A percentile compares a stretch with the other conserved stretches of the same genome.
phyloP scores from a whole-genome alignment of 2,113 vertebrate genomes.

The Numenius arquata region DNA sequence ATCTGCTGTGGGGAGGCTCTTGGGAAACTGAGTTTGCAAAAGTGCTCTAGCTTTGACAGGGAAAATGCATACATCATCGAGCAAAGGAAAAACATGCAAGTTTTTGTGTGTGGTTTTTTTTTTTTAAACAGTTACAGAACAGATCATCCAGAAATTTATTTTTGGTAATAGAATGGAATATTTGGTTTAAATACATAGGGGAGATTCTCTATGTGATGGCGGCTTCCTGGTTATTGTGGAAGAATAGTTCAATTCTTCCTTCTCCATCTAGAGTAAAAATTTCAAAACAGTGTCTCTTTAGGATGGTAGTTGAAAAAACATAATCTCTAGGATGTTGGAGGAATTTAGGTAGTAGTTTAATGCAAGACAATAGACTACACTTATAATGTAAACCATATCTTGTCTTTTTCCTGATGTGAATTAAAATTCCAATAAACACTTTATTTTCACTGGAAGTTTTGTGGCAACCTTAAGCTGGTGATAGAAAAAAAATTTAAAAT shows the following conservation, averaged over 20 bases:
- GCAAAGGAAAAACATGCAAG: background rate
- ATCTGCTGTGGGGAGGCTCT: rapidly evolving
- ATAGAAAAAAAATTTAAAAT: background rate
- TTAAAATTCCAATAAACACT: background rate
- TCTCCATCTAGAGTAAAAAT: background rate
- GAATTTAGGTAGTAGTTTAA: background rate
- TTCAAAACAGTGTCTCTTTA: background rate
- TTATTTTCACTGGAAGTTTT: background rate
- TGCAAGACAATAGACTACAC: background rate
- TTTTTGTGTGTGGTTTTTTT: background rate
- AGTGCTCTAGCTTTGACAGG: background rate
- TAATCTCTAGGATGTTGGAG: background rate
- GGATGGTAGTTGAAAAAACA: background rate
- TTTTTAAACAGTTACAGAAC: background rate
- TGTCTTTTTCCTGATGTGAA: background rate
- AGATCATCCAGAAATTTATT: background rate
- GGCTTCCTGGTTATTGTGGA: background rate
- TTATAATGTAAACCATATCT: background rate
- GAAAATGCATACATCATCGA: rapidly evolving
- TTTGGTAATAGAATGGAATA: background rate
- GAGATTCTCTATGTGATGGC: background rate
- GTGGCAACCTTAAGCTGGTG: background rate
- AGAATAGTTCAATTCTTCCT: background rate
- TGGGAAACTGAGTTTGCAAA: background rate
- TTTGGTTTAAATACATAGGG: rapidly evolving